A percentile compares a stretch with the other conserved stretches of the same genome.
These are phyloP conservation scores for Zygogramma bicolorata DNA, from an alignment of 2,888 invertebrate genomes.

Conservation along the genomic window DNA sequence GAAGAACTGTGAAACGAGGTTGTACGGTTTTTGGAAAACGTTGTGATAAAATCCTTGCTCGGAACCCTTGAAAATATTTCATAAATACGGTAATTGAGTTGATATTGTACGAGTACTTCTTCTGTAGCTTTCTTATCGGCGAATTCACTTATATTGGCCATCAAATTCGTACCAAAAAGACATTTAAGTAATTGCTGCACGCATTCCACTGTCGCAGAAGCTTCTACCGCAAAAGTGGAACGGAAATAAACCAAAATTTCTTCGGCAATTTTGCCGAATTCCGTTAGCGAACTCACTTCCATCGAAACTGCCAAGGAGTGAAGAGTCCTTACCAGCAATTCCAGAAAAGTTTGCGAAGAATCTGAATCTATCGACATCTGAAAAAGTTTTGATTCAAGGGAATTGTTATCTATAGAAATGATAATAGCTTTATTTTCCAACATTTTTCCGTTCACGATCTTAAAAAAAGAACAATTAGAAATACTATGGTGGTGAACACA, in stretches of 20 bases:
- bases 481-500: too few relatives aligned
- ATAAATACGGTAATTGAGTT: background rate
- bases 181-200: slow-evolving; percentile 84
- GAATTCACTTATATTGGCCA: slow-evolving; percentile 65
- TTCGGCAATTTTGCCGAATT: slow-evolving; percentile 81
- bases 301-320: slow-evolving; percentile 77
- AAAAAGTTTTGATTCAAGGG: slow-evolving; percentile 49
- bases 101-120: slow-evolving; percentile 18
- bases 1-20: slow-evolving; percentile 58
- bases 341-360: slow-evolving; percentile 80
- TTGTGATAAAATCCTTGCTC: slow-evolving; percentile 63
- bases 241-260: slow-evolving; percentile 83
- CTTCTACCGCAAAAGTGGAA: slow-evolving; percentile 77
- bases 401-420: slow-evolving; percentile 12
- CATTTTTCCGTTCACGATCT: too few relatives aligned
- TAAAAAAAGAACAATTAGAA: too few relatives aligned
- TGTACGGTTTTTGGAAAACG: slow-evolving; percentile 63
- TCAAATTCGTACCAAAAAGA: slow-evolving; percentile 81
- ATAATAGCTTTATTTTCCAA: slow-evolving; percentile 20
- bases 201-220: slow-evolving; percentile 78
- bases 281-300: slow-evolving; percentile 77
- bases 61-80: slow-evolving; percentile 35
- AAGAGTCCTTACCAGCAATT: slow-evolving; percentile 74
- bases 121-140: slow-evolving; percentile 8
- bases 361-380: slow-evolving; percentile 84